phyloP scores from a whole-genome alignment of 2,797 vertebrate genomes.

The Sebastes matsubarae region DNA sequence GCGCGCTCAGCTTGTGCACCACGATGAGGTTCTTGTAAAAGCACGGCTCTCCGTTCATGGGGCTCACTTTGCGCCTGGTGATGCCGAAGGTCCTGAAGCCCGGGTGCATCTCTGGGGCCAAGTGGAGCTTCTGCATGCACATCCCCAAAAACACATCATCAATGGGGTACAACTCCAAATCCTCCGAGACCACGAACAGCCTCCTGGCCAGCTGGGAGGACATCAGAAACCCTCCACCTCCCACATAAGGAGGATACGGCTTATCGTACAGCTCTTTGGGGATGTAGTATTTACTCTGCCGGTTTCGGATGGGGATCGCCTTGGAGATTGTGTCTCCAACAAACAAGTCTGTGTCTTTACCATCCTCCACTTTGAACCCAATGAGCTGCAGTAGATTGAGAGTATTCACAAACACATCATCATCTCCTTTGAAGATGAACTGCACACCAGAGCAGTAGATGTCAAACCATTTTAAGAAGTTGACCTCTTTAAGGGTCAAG shows the following conservation, averaged over 20 bases:
- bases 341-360: constrained; percentile 75
- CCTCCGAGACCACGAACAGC: constrained; percentile 77
- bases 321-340: constrained; percentile 87
- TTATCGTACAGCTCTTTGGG: constrained; percentile 83
- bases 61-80: constrained; percentile 66
- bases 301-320: constrained; percentile 85
- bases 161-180: constrained; percentile 87
- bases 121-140: constrained; percentile 81
- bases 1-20: constrained; percentile 87
- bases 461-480: constrained; percentile 88
- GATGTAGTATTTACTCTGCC: constrained; percentile 90
- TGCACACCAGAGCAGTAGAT: constrained; percentile 81
- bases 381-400: constrained; percentile 85
- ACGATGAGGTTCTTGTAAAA: constrained; percentile 87
- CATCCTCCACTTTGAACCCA: constrained; percentile 69
- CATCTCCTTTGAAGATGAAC: constrained; percentile 89
- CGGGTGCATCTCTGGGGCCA: constrained; percentile 81
- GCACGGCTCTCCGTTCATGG: constrained; percentile 88
- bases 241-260: constrained; percentile 87
- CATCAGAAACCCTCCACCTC: constrained; percentile 89
- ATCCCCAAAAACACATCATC: constrained; percentile 92
- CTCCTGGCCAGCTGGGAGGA: constrained; percentile 74
- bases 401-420: constrained; percentile 90
- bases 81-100: constrained; percentile 88
- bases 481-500: constrained; percentile 87